Percentiles rank a stretch among this genome's conserved stretches.
These are phyloP conservation scores for Acholoe squamosa DNA, from an alignment of 2,888 invertebrate species.

Conservation along the genomic window DNA sequence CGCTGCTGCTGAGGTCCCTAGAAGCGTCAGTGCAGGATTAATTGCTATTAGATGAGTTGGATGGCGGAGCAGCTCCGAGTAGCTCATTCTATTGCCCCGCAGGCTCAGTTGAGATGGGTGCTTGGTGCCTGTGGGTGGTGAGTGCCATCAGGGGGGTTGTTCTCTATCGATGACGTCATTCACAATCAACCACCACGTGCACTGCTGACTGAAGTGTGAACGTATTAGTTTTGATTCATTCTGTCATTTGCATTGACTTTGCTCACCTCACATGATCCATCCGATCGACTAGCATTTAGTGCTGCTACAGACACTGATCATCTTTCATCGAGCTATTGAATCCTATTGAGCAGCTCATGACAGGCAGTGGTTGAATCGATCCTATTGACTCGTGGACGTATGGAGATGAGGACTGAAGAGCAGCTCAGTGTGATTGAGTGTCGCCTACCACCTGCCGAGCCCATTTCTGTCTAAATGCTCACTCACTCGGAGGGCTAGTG, in stretches of 20 bases:
- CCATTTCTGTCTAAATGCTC: background rate
- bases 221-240: background rate
- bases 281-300: background rate
- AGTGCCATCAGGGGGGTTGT: background rate
- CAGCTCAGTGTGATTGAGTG: constrained; percentile 1
- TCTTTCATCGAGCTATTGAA: background rate
- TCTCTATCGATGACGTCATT: background rate
- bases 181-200: background rate
- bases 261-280: background rate
- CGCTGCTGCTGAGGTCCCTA: background rate
- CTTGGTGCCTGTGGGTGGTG: background rate
- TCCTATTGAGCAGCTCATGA: background rate
- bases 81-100: background rate
- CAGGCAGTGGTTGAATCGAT: no score
- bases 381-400: background rate
- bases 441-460: background rate
- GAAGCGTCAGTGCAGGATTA: constrained; percentile 1
- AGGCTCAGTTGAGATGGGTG: background rate
- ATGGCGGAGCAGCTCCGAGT: background rate
- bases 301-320: background rate
- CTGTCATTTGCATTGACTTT: background rate
- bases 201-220: background rate
- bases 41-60: constrained; percentile 42
- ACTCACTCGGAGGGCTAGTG: background rate
- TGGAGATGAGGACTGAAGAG: background rate